A percentile compares a stretch with the other conserved stretches of the same genome.
These are phyloP conservation scores for Coelopa pilipes DNA, from an alignment of 2,888 invertebrate genomes.

Conservation along the genomic window DNA sequence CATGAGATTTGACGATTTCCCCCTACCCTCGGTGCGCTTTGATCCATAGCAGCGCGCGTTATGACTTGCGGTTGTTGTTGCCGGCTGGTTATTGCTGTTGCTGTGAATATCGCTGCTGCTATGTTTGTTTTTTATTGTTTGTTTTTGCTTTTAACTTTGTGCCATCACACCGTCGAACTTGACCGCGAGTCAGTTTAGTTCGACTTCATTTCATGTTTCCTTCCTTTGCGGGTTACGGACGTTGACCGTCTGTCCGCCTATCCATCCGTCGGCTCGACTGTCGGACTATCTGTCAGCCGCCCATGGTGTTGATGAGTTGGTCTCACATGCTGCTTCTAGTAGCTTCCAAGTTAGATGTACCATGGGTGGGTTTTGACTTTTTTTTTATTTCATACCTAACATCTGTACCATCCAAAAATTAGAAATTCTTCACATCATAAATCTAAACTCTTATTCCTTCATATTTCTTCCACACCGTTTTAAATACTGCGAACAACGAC, in stretches of 20 bases:
- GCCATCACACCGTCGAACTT: conserved; percentile 7
- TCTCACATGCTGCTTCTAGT: too few species aligned
- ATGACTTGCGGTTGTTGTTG: not conserved
- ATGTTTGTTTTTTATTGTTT: not conserved
- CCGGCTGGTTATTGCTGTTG: not conserved
- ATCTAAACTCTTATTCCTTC: too few species aligned
- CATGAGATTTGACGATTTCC: not conserved
- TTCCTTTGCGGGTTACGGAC: conserved; percentile 17
- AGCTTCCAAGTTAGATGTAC: too few species aligned
- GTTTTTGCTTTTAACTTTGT: conserved; percentile 5
- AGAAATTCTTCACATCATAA: too few species aligned
- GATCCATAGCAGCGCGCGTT: conserved; percentile 4
- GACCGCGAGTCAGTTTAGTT: conserved; percentile 15
- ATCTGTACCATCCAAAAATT: too few species aligned
- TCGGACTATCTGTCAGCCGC: not conserved
- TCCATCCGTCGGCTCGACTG: not conserved
- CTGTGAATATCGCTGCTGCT: not conserved
- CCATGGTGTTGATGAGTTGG: not conserved
- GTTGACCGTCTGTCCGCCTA: conserved; percentile 8
- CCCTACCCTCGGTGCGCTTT: not conserved
- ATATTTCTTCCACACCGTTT: too few species aligned
- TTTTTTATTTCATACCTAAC: too few species aligned
- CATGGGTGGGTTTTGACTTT: too few species aligned
- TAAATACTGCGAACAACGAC: too few species aligned
- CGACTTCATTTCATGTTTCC: not conserved